Conservation (phyloP, 1,140 invertebrate genomes). For the Aphidius ervi region DNA sequence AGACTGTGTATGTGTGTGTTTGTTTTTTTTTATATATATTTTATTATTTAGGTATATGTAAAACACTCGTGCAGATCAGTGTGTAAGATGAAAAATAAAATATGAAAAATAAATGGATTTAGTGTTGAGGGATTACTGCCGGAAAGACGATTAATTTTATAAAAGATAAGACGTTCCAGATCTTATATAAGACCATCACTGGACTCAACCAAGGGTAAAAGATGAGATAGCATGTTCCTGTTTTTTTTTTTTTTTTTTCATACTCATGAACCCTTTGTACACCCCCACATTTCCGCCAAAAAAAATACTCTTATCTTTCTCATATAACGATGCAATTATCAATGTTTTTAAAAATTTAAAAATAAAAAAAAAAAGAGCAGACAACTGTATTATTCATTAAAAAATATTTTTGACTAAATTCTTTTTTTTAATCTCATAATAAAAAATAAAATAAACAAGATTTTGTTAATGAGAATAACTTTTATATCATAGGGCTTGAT, state of each 20-base stretch:
- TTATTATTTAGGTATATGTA: too few species aligned
- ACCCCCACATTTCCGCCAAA: background rate
- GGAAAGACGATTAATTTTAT: constrained; percentile 28
- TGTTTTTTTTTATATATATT: too few species aligned
- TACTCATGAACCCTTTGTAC: background rate
- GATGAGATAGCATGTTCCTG: constrained; percentile 12
- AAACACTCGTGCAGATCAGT: too few species aligned
- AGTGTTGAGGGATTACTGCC: constrained; percentile 23
- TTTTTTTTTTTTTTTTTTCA: constrained; percentile 11
- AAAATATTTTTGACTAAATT: too few species aligned
- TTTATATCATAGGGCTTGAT: too few species aligned
- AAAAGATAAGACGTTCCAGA: constrained; percentile 23
- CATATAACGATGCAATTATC: constrained; percentile 15
- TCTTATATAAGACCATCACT: constrained; percentile 12
- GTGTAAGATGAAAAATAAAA: background rate
- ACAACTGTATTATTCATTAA: too few species aligned
- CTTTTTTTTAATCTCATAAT: too few species aligned
- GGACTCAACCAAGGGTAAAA: constrained; percentile 14
- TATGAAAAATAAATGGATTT: background rate
- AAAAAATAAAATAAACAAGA: too few species aligned
- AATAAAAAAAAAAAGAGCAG: too few species aligned
- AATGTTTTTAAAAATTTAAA: constrained; percentile 2
- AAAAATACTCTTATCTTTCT: constrained; percentile 8
- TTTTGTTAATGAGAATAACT: too few species aligned
- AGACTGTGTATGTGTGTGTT: background rate